Evolutionary conservation across 2,888 invertebrate genomes (phyloP), one percentile per base, ranked within the genome.

Genomic region (Rhabditoides inermis): DNA sequence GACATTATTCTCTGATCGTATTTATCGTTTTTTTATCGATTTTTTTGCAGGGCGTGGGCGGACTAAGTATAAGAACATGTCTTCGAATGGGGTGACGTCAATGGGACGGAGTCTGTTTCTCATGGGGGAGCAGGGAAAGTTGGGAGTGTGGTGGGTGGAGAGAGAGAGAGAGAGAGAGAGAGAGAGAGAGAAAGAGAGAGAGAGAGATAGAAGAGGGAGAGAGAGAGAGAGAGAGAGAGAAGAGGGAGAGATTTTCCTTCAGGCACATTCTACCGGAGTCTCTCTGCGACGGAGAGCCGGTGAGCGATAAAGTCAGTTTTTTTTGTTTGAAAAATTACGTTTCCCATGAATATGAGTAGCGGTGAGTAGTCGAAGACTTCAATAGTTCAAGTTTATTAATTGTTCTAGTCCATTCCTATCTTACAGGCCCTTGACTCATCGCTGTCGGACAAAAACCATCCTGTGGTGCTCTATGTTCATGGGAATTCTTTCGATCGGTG

Each of bases 401-500:
- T 41, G 22, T 26, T 37, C 32, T 28, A 44, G 12, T 1, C 25
- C 20, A 36, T 23, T n/a, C 20, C 10, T 51, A 53, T 7, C 30
- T n/a, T n/a, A n/a, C n/a, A n/a, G n/a, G n/a, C n/a, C n/a, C n/a
- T n/a, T n/a, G n/a, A n/a, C n/a, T n/a, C n/a, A n/a, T n/a, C n/a
- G n/a, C n/a, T n/a, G n/a, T n/a, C n/a, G n/a, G n/a, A n/a, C n/a
- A n/a, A n/a, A n/a, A n/a, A n/a, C n/a, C n/a, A n/a, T n/a, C 55
- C 55, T 51, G 55, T 60, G 77, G 84, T 51, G 76, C 85, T 42
- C 85, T 77, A 87, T 75, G 81, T 85, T 69, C 86, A 87, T 78
- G 87, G 87, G 0, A 87, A 87, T 74, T 84, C 86, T 6, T 73
- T 69, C 51, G 71, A 72, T 45, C 61, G 73, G 26, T 51, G n/a